phyloP scores from a whole-genome alignment of 37 sponge, comb jelly and placozoan species.

The Halisarca cf. caerulea region DNA sequence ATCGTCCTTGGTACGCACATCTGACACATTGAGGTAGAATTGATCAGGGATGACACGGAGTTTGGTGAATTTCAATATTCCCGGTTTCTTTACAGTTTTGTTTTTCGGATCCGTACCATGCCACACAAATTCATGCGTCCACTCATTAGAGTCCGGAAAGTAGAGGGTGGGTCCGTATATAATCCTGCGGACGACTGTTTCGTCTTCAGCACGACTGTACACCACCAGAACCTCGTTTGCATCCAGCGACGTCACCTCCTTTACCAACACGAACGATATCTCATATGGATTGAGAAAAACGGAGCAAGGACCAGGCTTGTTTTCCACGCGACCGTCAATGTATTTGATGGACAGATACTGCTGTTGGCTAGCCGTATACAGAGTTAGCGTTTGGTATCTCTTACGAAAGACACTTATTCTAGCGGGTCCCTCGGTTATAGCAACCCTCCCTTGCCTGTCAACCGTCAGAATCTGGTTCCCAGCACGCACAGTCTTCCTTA shows the following conservation, averaged over 20 bases:
- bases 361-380: constrained; percentile 68
- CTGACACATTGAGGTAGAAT: constrained; percentile 85
- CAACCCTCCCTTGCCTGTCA: constrained; percentile 42
- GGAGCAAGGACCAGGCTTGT: constrained; percentile 72
- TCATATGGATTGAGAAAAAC: constrained; percentile 63
- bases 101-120: constrained; percentile 86
- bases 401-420: constrained; percentile 52
- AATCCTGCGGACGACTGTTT: constrained; percentile 60
- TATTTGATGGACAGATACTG: constrained; percentile 58
- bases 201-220: constrained; percentile 60
- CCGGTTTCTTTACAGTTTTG: constrained; percentile 83
- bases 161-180: constrained; percentile 83
- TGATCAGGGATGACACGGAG: constrained; percentile 93
- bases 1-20: constrained; percentile 89
- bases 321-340: constrained; percentile 57
- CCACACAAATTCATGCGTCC: constrained; percentile 89
- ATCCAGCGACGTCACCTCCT: constrained; percentile 68
- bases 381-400: constrained; percentile 30
- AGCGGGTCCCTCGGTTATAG: constrained; percentile 60
- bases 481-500: constrained; percentile 57
- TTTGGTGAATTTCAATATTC: constrained; percentile 69
- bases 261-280: constrained; percentile 39
- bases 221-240: constrained; percentile 90
- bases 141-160: constrained; percentile 82
- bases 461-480: constrained; percentile 54